These are phyloP conservation scores for Pterocles gutturalis DNA, from an alignment of 2,113 vertebrate species.

Conservation along the genomic window DNA sequence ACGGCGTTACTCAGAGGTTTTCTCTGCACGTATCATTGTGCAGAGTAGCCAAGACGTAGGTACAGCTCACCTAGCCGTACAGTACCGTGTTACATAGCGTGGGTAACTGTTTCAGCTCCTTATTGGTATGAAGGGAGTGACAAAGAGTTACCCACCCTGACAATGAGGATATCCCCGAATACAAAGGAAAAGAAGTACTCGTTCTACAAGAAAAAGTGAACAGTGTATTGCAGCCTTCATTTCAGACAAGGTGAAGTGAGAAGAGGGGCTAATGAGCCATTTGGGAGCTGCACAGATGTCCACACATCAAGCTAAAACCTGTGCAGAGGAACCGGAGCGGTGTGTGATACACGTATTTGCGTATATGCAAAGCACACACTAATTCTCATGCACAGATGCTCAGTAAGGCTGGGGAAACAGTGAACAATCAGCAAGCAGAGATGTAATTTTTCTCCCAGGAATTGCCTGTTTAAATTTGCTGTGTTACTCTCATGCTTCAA, in stretches of 20 bases:
- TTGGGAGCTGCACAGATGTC: neutral
- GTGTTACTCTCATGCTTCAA: too few species aligned
- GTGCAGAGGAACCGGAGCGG: neutral
- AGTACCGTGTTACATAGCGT: rapidly evolving
- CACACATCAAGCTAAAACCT: neutral
- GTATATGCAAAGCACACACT: too few species aligned
- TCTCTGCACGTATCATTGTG: neutral
- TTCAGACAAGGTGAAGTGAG: neutral
- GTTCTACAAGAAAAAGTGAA: neutral
- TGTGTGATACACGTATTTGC: too few species aligned
- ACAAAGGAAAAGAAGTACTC: neutral
- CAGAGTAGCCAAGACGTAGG: neutral
- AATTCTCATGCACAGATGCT: too few species aligned
- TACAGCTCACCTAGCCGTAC: neutral
- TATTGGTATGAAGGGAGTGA: neutral
- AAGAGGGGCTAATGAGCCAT: neutral
- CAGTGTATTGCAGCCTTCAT: neutral
- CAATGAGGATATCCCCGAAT: neutral
- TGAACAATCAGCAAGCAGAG: too few species aligned
- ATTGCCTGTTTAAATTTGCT: too few species aligned
- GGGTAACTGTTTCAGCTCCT: neutral
- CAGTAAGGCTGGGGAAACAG: too few species aligned
- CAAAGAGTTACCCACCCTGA: neutral
- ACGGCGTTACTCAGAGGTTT: neutral
- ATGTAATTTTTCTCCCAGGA: too few species aligned